Evolutionary conservation across 2,888 invertebrate genomes (phyloP).

Genomic region (Pterobdella sp.): DNA sequence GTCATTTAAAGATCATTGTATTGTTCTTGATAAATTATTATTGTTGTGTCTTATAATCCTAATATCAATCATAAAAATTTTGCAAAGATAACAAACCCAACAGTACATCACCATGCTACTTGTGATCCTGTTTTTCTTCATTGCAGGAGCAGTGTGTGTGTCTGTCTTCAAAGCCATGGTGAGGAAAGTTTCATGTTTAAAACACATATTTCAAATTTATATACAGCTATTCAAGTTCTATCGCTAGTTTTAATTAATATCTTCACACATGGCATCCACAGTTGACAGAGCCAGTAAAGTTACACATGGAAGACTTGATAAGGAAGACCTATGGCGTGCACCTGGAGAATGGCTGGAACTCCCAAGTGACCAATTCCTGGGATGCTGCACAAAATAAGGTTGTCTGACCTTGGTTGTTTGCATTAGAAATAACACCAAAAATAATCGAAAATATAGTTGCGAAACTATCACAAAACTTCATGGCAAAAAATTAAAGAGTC

Average conservation of each 20-base stretch:
- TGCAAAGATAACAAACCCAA: too few species aligned
- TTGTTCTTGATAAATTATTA: too few species aligned
- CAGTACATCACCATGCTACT: conserved; percentile 14
- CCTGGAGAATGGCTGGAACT: conserved; percentile 14
- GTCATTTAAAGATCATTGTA: too few species aligned
- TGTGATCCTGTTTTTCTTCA: conserved; percentile 7
- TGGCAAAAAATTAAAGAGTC: too few species aligned
- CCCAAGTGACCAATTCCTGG: conserved; percentile 13
- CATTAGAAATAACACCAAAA: too few species aligned
- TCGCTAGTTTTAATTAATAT: not conserved
- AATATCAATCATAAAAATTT: too few species aligned
- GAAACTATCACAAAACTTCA: too few species aligned
- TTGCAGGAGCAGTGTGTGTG: conserved; percentile 5
- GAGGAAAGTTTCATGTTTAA: not conserved
- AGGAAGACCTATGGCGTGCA: conserved; percentile 19
- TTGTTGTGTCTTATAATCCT: too few species aligned
- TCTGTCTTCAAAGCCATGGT: conserved; percentile 24
- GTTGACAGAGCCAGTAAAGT: conserved; percentile 14
- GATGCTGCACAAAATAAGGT: conserved; percentile 17
- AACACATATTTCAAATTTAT: not conserved
- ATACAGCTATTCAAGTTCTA: not conserved
- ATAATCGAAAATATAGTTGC: too few species aligned
- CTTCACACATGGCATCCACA: not conserved
- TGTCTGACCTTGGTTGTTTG: not conserved
- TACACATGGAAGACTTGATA: conserved; percentile 9